Percentiles rank a stretch among this genome's conserved stretches.
These are phyloP conservation scores for Caenorhabditis sp. DNA, from an alignment of 2,888 invertebrate genomes.

Conservation along the genomic window DNA sequence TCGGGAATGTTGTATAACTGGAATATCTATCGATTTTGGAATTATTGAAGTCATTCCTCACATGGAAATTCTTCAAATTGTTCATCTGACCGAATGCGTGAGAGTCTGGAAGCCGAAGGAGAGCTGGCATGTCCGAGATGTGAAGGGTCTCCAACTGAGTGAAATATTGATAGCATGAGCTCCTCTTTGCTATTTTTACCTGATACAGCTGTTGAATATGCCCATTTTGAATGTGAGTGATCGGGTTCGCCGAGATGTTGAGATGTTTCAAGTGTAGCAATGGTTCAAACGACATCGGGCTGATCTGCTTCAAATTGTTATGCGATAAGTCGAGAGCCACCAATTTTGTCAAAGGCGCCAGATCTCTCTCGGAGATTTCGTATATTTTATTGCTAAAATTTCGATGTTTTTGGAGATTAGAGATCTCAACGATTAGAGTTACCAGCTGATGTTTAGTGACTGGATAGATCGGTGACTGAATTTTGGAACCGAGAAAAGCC, in stretches of 20 bases:
- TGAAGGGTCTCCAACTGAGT: conserved; percentile 72
- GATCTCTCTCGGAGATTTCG: conserved; percentile 75
- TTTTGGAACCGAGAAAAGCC: conserved; percentile 80
- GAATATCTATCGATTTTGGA: too few species aligned
- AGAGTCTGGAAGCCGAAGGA: conserved; percentile 73
- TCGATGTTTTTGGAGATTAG: too few species aligned
- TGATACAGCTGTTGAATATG: conserved; percentile 73
- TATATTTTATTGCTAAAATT: conserved; percentile 81
- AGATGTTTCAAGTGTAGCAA: conserved; percentile 75
- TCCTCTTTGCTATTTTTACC: conserved; percentile 34
- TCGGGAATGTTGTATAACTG: conserved; percentile 75
- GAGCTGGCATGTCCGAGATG: conserved; percentile 74
- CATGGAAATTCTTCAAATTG: conserved; percentile 71
- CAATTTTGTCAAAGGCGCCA: conserved; percentile 70
- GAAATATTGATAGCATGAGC: neutral
- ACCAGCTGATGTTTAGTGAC: conserved; percentile 78
- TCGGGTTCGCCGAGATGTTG: conserved; percentile 79
- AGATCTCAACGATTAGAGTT: neutral
- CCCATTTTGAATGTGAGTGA: conserved; percentile 69
- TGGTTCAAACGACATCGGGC: conserved; percentile 69
- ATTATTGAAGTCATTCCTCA: too few species aligned
- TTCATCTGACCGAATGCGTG: conserved; percentile 70
- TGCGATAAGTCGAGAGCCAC: conserved; percentile 71
- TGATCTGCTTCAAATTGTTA: conserved; percentile 76
- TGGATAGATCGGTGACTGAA: conserved; percentile 73